Conservation (phyloP, 2,888 invertebrate species). For the Epinotia nisella region DNA sequence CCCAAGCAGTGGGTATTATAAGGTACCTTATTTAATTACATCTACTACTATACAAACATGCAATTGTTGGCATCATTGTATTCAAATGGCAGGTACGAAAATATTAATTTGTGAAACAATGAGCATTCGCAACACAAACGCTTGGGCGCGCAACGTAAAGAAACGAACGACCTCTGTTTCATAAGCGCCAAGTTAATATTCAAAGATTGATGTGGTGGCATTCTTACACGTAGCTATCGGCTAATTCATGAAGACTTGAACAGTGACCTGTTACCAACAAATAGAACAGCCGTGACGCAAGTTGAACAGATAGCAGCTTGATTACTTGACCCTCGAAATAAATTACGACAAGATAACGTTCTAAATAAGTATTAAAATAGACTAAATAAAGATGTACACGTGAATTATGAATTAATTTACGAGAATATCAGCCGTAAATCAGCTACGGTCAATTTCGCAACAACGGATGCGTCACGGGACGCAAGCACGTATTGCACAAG, state of each 20-base stretch:
- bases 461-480: conserved; percentile 59
- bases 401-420: conserved; percentile 24
- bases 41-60: conserved; percentile 19
- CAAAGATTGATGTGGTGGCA: conserved; percentile 38
- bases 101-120: conserved; percentile 44
- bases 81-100: conserved; percentile 32
- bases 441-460: conserved; percentile 49
- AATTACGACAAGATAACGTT: conserved; percentile 29
- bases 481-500: conserved; percentile 65
- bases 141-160: conserved; percentile 30
- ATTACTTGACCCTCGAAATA: conserved; percentile 40
- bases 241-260: conserved; percentile 23
- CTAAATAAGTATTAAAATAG: conserved; percentile 28
- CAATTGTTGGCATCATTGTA: conserved; percentile 36
- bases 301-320: conserved; percentile 30
- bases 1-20: not conserved
- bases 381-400: conserved; percentile 21
- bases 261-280: conserved; percentile 38
- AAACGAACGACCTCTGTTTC: conserved; percentile 44
- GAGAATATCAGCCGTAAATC: conserved; percentile 44
- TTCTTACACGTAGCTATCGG: conserved; percentile 43
- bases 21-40: conserved; percentile 14
- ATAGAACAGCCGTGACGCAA: conserved; percentile 38
- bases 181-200: conserved; percentile 42
- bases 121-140: conserved; percentile 40